Evolutionary conservation across 1,140 invertebrate species (phyloP).

Genomic region (Tetramorium alpestre): DNA sequence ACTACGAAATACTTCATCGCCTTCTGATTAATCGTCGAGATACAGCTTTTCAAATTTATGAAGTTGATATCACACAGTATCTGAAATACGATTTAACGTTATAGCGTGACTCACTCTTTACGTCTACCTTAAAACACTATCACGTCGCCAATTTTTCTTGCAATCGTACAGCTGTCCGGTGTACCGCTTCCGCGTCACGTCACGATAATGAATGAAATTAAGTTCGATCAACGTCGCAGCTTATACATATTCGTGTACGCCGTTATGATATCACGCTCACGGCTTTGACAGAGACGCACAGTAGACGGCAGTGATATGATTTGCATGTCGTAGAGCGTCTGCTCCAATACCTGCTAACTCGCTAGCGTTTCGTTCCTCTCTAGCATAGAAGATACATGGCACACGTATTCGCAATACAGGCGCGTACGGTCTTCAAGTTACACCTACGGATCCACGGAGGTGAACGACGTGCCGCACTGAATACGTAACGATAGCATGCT

Average conservation of each 20-base stretch:
- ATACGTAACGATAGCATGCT: conserved; percentile 80
- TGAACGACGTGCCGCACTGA: conserved; percentile 77
- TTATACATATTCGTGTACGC: conserved; percentile 70
- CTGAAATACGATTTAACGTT: conserved; percentile 17
- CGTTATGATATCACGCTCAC: conserved; percentile 68
- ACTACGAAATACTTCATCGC: conserved; percentile 5
- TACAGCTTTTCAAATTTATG: neutral
- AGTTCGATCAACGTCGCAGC: conserved; percentile 63
- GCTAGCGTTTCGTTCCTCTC: conserved; percentile 66
- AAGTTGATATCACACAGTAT: neutral
- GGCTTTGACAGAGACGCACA: conserved; percentile 42
- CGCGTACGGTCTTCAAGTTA: conserved; percentile 65
- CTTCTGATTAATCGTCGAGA: neutral
- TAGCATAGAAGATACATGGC: conserved; percentile 56
- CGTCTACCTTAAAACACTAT: conserved; percentile 5
- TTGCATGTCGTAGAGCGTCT: conserved; percentile 80
- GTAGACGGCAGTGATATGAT: conserved; percentile 80
- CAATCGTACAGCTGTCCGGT: conserved; percentile 16
- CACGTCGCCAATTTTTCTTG: conserved; percentile 16
- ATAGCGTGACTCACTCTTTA: conserved; percentile 6
- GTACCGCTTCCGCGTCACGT: conserved; percentile 33
- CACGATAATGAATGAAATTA: conserved; percentile 48
- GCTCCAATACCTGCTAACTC: conserved; percentile 71
- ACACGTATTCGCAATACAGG: conserved; percentile 68
- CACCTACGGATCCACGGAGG: conserved; percentile 64